phyloP scores from a whole-genome alignment of 1,140 invertebrate genomes.

The Hermatobates lingyangjiaoensis region DNA sequence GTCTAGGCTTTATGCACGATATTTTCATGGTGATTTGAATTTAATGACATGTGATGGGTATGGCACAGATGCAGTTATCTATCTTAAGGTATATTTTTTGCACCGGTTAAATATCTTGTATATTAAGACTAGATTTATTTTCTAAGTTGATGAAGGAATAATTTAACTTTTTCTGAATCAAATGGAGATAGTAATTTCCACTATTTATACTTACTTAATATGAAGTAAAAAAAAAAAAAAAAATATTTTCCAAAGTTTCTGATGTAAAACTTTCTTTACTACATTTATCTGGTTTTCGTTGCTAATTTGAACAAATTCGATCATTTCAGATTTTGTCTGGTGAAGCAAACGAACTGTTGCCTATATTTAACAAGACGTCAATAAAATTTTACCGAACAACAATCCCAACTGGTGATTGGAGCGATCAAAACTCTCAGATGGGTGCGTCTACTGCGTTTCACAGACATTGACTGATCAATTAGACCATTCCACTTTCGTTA shows the following conservation, averaged over 20 bases:
- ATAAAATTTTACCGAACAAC: constrained; percentile 68
- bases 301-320: constrained; percentile 5
- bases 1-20: constrained; percentile 88
- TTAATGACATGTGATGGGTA: constrained; percentile 86
- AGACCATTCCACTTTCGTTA: no score
- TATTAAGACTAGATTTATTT: no score
- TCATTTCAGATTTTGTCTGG: constrained; percentile 62
- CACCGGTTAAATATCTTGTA: no score
- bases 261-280: no score
- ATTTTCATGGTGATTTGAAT: constrained; percentile 91
- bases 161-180: no score
- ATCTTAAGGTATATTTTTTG: constrained; percentile 86
- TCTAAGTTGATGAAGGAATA: no score
- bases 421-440: constrained; percentile 11
- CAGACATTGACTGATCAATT: background rate
- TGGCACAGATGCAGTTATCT: constrained; percentile 91
- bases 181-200: no score
- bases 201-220: no score
- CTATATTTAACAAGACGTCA: constrained; percentile 91
- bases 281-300: no score
- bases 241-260: no score
- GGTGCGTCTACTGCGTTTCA: background rate
- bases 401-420: constrained; percentile 72
- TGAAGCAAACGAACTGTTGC: constrained; percentile 88
- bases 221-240: no score